Base-by-base conservation (phyloP, 2,888 invertebrate genomes). In the Drosophila monieri region DNA sequence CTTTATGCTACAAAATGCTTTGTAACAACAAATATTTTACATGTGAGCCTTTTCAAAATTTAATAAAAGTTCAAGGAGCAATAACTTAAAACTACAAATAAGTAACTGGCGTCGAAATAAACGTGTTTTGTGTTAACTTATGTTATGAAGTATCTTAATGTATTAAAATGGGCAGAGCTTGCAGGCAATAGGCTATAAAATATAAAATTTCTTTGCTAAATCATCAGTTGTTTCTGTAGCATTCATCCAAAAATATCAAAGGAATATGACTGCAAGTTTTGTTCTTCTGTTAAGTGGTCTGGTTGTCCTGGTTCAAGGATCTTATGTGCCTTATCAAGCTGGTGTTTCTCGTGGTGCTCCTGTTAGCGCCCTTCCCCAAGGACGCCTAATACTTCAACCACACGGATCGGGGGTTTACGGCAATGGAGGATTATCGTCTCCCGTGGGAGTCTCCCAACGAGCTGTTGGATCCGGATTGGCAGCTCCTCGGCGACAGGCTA, bases 351-450 rank as follows among this genome's bases (percentile, higher is more conserved):
- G n/a, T 6, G 57, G 18, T 43, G 43, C 32, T 35, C 57, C 59
- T 3, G 59, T 35, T 14, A 57, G 30, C 25, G 25, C 30, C 30
- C 41, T 55, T 32, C 10, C 58, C 6, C 27, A 57, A 14, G 59
- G 44, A 12, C 18, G 21, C 8, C 25, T n/a, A 18, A 21, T 23
- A 15, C 15, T 21, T 3, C 44, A 44, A 21, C 12, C 54, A 2
- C 35, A 25, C 0, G 58, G 59, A 1, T 44, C 59, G 6, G 44
- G 2, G 6, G 44, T 4, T 14, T 30, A 57, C 18, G 35, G 44
- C 10, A 57, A 58, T 46, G 58, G 58, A 9, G 32, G 56, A 25
- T 12, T 35, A n/a, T 3, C 44, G 1, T 10, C 18, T 14, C 44
- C 58, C 12, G 12, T 57, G 18, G 43, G 18, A 15, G 56, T 25